A percentile compares a stretch with the other conserved stretches of the same genome.
Conservation (phyloP, 2,888 invertebrate genomes). For the Clepsis dumicolana region DNA sequence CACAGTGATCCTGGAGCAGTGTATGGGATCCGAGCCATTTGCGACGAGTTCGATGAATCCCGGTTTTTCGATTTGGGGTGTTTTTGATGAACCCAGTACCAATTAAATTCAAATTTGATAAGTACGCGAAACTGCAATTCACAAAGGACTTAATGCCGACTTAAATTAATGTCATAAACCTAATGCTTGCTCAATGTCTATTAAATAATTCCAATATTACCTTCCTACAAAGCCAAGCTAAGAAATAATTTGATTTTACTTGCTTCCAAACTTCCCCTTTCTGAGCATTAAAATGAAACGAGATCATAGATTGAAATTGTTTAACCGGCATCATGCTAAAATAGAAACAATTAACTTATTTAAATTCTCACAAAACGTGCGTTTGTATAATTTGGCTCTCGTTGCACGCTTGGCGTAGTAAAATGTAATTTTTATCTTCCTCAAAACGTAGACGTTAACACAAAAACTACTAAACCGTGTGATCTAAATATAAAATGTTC, state of each 20-base stretch:
- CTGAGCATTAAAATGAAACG: not conserved
- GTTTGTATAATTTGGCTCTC: not conserved
- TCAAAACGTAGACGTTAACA: not conserved
- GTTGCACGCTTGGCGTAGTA: not conserved
- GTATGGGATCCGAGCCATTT: not conserved
- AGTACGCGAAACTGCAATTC: not conserved
- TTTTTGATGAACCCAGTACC: not conserved
- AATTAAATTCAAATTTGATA: not conserved
- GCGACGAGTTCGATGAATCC: not conserved
- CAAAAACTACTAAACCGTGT: not conserved
- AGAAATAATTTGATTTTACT: not conserved
- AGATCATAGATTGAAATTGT: not conserved
- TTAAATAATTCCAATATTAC: not conserved
- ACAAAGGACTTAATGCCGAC: not conserved
- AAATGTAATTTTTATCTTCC: not conserved
- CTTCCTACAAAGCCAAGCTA: not conserved
- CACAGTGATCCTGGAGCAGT: not conserved
- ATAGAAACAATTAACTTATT: not conserved
- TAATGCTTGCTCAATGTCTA: not conserved
- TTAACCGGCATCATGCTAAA: not conserved
- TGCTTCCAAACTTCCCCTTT: not conserved
- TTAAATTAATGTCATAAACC: not conserved
- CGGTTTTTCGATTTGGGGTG: not conserved
- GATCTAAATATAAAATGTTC: constrained; percentile 11
- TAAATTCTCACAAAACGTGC: not conserved